Conservation (phyloP, 2,113 vertebrate species). For the Mastomys natalensis region DNA sequence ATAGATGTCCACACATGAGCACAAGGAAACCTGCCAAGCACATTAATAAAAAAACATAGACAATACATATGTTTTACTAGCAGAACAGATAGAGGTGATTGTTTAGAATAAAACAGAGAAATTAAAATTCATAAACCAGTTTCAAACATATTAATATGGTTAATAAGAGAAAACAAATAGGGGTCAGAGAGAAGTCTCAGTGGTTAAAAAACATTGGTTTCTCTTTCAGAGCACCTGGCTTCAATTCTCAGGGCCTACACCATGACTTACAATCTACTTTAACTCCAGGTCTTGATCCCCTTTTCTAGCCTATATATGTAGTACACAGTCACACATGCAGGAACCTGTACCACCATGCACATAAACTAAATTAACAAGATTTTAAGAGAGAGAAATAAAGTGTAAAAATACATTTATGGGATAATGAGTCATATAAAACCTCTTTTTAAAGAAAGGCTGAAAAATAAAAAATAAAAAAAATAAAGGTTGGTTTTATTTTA, state of each 20-base stretch:
- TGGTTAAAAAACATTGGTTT: not conserved
- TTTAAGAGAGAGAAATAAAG: not conserved
- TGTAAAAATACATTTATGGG: not conserved
- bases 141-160: not conserved
- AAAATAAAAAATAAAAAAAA: not conserved
- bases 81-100: not conserved
- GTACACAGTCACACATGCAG: not conserved
- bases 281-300: not conserved
- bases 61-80: not conserved
- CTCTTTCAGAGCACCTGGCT: not conserved
- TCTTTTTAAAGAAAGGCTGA: not conserved
- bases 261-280: not conserved
- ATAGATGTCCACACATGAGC: too few species aligned
- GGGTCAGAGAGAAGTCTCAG: not conserved
- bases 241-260: not conserved
- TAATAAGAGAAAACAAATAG: not conserved
- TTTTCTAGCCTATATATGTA: not conserved
- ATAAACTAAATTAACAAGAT: not conserved
- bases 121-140: not conserved
- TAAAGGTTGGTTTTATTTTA: not conserved
- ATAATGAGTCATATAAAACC: not conserved
- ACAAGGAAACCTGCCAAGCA: not conserved
- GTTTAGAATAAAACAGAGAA: constrained; percentile 13
- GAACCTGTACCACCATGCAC: not conserved
- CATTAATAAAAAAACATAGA: not conserved